Evolutionary conservation across 1,140 invertebrate species (phyloP).

Genomic region (Papilio glaucus): DNA sequence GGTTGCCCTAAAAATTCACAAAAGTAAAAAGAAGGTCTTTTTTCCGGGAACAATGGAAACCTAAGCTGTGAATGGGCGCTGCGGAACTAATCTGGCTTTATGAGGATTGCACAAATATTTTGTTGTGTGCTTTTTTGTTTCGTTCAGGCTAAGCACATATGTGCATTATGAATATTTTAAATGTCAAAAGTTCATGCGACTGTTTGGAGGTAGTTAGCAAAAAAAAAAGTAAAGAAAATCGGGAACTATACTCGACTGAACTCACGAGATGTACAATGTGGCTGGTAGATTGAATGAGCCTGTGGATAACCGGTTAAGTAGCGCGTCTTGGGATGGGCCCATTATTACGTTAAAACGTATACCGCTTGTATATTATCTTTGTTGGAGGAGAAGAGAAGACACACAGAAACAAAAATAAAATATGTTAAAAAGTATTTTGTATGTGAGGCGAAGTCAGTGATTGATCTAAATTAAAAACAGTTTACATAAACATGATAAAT

Average conservation of each 20-base stretch:
- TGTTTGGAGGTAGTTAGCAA: background rate
- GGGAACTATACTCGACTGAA: background rate
- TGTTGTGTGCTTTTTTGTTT: conserved; percentile 24
- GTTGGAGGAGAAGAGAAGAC: too few relatives aligned
- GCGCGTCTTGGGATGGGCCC: background rate
- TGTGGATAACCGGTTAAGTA: background rate
- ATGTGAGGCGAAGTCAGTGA: too few relatives aligned
- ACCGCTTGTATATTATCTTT: background rate
- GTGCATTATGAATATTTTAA: conserved; percentile 9
- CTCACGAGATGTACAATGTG: background rate
- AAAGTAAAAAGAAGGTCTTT: conserved; percentile 35
- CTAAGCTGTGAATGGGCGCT: conserved; percentile 35
- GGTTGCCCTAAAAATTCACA: conserved; percentile 33
- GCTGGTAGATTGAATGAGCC: background rate
- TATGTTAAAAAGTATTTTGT: too few relatives aligned
- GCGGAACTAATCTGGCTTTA: conserved; percentile 37
- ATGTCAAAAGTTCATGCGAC: conserved; percentile 1
- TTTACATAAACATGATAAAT: too few relatives aligned
- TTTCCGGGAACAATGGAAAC: conserved; percentile 32
- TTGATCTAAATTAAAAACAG: too few relatives aligned
- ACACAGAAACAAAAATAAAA: too few relatives aligned
- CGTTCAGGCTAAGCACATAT: background rate
- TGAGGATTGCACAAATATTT: conserved; percentile 32
- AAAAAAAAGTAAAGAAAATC: background rate
- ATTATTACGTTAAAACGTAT: background rate